phyloP scores from a whole-genome alignment of 2,888 invertebrate genomes.

The Ceraclea dissimilis region DNA sequence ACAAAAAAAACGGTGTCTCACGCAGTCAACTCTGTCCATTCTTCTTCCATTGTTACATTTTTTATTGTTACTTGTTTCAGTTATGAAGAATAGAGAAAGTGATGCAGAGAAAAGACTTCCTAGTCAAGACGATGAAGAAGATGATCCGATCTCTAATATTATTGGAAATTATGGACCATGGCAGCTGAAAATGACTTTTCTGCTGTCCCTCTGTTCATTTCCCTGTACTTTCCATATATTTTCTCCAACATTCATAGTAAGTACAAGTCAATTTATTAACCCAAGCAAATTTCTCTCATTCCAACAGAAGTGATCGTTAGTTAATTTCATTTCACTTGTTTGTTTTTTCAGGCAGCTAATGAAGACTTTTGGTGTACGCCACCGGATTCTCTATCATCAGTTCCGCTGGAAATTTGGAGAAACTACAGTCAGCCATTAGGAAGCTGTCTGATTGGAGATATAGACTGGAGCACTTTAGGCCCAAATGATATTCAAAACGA shows the following conservation, averaged over 20 bases:
- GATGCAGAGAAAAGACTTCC: conserved; percentile 34
- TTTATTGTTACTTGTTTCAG: too few relatives aligned
- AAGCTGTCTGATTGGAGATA: conserved; percentile 49
- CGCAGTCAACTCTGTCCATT: too few relatives aligned
- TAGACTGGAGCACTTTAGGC: conserved; percentile 35
- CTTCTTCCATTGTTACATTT: background rate
- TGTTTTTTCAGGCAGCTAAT: conserved; percentile 42
- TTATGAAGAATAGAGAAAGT: conserved; percentile 36
- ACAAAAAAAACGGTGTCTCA: too few relatives aligned
- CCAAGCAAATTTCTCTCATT: background rate
- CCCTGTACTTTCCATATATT: conserved; percentile 78
- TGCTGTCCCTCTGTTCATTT: conserved; percentile 67
- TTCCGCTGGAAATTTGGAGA: conserved; percentile 54
- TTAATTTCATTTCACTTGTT: background rate
- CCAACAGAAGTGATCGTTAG: background rate
- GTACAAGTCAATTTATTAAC: conserved; percentile 30
- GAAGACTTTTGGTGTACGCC: conserved; percentile 63
- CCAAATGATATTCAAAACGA: conserved; percentile 30
- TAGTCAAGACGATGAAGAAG: conserved; percentile 40
- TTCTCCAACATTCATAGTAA: conserved; percentile 64
- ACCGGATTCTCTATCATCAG: conserved; percentile 47
- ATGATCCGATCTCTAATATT: conserved; percentile 57
- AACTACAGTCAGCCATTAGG: conserved; percentile 58
- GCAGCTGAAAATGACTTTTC: conserved; percentile 67
- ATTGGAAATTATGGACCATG: conserved; percentile 72